Conservation (phyloP, 2,888 invertebrate genomes). For the Rhingia rostrata region DNA sequence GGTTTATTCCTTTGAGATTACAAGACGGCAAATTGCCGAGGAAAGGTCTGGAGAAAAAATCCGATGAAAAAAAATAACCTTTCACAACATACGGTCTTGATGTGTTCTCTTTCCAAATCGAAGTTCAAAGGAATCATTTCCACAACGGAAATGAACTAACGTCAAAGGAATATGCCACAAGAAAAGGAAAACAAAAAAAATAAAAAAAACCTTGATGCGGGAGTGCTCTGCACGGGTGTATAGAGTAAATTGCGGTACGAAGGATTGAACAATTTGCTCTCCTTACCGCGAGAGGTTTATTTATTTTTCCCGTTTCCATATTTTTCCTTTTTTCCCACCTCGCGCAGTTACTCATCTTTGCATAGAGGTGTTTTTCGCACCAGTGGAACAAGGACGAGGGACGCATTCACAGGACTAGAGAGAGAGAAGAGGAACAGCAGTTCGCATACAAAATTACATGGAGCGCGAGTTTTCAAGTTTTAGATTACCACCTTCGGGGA, state of each 20-base stretch:
- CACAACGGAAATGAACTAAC: conserved; percentile 76
- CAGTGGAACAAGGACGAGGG: neutral
- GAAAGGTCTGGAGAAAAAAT: neutral
- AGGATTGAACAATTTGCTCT: conserved; percentile 52
- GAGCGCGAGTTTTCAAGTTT: conserved; percentile 59
- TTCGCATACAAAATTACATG: conserved; percentile 55
- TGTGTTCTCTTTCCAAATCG: conserved; percentile 72
- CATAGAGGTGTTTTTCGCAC: neutral
- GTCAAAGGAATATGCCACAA: conserved; percentile 74
- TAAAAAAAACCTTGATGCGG: conserved; percentile 39
- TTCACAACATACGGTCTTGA: conserved; percentile 68
- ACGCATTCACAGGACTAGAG: conserved; percentile 16
- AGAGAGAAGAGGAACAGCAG: conserved; percentile 8
- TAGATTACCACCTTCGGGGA: conserved; percentile 65
- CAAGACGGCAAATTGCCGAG: conserved; percentile 39
- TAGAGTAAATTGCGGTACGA: conserved; percentile 17
- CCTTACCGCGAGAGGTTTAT: conserved; percentile 26
- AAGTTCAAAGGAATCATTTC: conserved; percentile 76
- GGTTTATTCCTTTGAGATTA: conserved; percentile 62
- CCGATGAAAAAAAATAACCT: conserved; percentile 22
- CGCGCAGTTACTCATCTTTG: conserved; percentile 1
- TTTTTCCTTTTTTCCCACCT: conserved; percentile 7
- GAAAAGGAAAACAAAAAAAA: conserved; percentile 38
- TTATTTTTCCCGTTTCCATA: conserved; percentile 47
- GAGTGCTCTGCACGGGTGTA: conserved; percentile 6